Base-by-base conservation (phyloP, 2,888 invertebrate species). In the Laspeyria flexula region DNA sequence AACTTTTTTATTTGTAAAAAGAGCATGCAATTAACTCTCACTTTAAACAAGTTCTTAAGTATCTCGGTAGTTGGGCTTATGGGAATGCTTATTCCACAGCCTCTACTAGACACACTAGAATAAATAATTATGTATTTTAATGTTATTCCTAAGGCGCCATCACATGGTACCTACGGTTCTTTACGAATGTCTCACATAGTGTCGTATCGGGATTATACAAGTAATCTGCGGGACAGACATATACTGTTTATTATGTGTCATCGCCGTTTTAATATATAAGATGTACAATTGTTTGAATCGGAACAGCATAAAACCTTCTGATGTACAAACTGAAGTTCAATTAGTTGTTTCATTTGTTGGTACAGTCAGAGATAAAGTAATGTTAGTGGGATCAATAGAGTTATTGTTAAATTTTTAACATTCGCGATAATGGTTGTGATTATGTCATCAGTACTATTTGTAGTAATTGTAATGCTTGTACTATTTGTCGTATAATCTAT, bases 151-250 rank as follows among this genome's bases (percentile, higher is more conserved):
- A n/a, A n/a, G n/a, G n/a, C n/a, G n/a, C n/a, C n/a, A n/a, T n/a
- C n/a, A n/a, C n/a, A n/a, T n/a, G n/a, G n/a, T n/a, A n/a, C n/a
- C n/a, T n/a, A n/a, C n/a, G n/a, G n/a, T n/a, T n/a, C n/a, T n/a
- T n/a, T n/a, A n/a, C n/a, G n/a, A n/a, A n/a, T n/a, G 33, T 60
- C 9, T 50, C 55, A n/a, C 63, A 63, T n/a, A 60, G 4, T 13
- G 60, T 55, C 11, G 65, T 60, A 23, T 53, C 33, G 4, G 65
- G 60, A 30, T 63, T 27, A 16, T 47, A 63, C 7, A 29, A 43
- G 4, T 60, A 53, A 4, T 18, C 23, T 0, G 38, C 65, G 0
- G 65, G 63, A 16, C 63, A 63, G 5, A 44, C 21, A n/a, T 46
- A 59, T 1, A 5, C 5, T n/a, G 42, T 40, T 7, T 35, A 43